Evolutionary conservation across 2,888 invertebrate species (phyloP).

Genomic region (Creontiades dilutus): DNA sequence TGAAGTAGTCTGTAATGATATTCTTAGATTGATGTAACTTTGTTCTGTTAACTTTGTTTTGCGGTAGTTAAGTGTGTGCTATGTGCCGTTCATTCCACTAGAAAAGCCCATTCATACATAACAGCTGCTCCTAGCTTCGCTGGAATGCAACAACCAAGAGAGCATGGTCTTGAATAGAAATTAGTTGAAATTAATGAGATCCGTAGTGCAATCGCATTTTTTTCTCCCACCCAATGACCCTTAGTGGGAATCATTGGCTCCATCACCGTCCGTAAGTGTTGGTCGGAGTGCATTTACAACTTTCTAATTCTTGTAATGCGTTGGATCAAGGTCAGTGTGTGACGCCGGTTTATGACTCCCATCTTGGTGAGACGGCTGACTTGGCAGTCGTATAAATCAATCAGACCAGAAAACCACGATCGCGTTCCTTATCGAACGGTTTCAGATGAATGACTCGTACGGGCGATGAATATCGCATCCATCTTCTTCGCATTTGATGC

Average conservation of each 20-base stretch:
- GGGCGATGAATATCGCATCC: not conserved
- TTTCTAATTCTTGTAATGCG: slow-evolving; percentile 33
- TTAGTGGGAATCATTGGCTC: not conserved
- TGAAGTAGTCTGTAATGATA: too few relatives aligned
- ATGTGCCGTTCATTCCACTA: not conserved
- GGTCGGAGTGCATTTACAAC: not conserved
- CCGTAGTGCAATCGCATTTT: not conserved
- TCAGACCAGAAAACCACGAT: not conserved
- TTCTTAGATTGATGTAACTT: too few relatives aligned
- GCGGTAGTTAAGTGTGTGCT: not conserved
- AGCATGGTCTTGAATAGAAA: not conserved
- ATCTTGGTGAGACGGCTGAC: slow-evolving; percentile 12
- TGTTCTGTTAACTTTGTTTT: too few relatives aligned
- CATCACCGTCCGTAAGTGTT: not conserved
- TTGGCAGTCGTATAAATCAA: not conserved
- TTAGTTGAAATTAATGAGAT: slow-evolving; percentile 20
- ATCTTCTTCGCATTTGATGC: not conserved
- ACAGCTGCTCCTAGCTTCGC: not conserved
- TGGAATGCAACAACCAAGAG: not conserved
- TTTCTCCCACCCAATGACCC: not conserved
- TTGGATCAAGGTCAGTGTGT: slow-evolving; percentile 5
- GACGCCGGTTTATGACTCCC: slow-evolving; percentile 16
- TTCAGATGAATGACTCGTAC: slow-evolving; percentile 17
- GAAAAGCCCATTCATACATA: not conserved
- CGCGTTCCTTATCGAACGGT: not conserved